Evolutionary conservation across 2,888 invertebrate genomes (phyloP), one percentile per base, ranked within the genome.

Genomic region (Cheilosia urbana): DNA sequence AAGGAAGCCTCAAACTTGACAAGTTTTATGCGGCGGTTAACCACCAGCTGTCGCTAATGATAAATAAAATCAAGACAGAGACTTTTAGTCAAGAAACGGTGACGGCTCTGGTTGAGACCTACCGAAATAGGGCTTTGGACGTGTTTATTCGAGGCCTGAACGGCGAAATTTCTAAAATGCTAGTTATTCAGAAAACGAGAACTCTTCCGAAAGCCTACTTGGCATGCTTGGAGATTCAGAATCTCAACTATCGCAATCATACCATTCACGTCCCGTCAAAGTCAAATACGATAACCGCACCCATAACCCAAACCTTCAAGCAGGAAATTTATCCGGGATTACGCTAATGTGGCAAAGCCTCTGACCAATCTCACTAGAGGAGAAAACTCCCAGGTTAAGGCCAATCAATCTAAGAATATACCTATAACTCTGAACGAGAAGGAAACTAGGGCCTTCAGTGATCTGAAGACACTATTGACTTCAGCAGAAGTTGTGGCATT

Each of bases 241-340:
- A 24, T 24, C 24, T 24, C 0, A 24, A 27, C 6, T 27, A 27
- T 4, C 27, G 27, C 9, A 34, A 34, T 17, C 57, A 57, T 1
- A n/a, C 4, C 0, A 1, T 21, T 2, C 21, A 21, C 21, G 2
- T 2, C 1, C 21, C 21, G 21, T 21, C 21, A 21, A 21, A 21
- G 21, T 21, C 21, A 21, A 21, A 21, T 21, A 21, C 21, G 21
- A 2, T 21, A 21, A 21, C 21, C 21, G 21, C 21, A 21, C 21
- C 21, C 2, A 2, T n/a, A 11, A 0, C 5, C 15, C n/a, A n/a
- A n/a, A n/a, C n/a, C n/a, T n/a, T n/a, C n/a, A n/a, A n/a, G n/a
- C n/a, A n/a, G n/a, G n/a, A n/a, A 72, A 9, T 87, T 87, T 40
- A 84, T 87, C 1, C 69, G 60, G 4, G 79, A 88, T 30, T 88